phyloP scores from a whole-genome alignment of 1,140 invertebrate species.

The Campoletis sonorensis region DNA sequence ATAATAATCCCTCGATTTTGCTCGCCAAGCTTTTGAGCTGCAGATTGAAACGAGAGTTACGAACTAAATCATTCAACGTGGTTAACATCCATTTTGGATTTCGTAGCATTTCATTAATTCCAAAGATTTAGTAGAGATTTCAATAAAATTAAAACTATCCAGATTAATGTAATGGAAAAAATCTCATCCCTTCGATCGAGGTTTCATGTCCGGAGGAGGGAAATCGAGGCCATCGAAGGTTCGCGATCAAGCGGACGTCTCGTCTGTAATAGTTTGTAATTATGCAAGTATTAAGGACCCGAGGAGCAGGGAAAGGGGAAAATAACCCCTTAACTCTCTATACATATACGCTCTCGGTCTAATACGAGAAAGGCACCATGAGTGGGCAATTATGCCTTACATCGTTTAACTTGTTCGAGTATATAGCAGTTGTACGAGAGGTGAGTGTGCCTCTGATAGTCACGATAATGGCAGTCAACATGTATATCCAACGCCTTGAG shows the following conservation, averaged over 20 bases:
- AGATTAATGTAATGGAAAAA: too few species aligned
- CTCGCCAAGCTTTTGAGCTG: too few species aligned
- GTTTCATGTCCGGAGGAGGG: not conserved
- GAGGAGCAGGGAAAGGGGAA: not conserved
- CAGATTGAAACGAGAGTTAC: too few species aligned
- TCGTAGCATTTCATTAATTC: too few species aligned
- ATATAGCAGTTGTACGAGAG: conserved; percentile 35
- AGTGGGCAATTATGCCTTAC: conserved; percentile 45
- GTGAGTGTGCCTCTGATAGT: conserved; percentile 24
- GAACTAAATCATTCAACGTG: too few species aligned
- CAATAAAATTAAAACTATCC: too few species aligned
- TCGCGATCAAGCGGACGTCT: conserved; percentile 10
- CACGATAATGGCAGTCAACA: conserved; percentile 31
- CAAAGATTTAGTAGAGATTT: too few species aligned
- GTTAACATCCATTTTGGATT: too few species aligned
- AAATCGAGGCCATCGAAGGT: not conserved
- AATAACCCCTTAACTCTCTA: not conserved
- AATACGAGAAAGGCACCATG: conserved; percentile 33
- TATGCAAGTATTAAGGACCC: conserved; percentile 16
- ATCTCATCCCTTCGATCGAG: too few species aligned
- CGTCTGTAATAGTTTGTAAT: conserved; percentile 35
- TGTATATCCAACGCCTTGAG: not conserved
- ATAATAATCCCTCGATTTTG: too few species aligned
- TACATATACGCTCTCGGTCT: conserved; percentile 13
- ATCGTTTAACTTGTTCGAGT: conserved; percentile 44